Conservation (phyloP, 2,797 vertebrate genomes). For the Alcedo atthis region DNA sequence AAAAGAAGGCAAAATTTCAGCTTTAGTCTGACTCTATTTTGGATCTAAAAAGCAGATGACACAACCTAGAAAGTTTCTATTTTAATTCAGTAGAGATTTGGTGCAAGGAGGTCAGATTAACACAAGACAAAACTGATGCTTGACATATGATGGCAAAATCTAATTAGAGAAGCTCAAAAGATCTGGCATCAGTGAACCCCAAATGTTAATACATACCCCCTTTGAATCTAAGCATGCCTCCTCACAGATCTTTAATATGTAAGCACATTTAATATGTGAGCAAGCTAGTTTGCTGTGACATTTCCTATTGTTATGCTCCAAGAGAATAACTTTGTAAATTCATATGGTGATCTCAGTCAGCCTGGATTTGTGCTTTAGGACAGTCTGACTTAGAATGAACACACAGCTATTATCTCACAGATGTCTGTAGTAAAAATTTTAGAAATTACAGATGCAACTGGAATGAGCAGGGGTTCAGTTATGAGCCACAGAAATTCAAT, state of each 20-base stretch:
- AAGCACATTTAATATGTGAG: background rate
- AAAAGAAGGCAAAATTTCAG: background rate
- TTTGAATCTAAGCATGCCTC: background rate
- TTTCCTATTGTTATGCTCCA: constrained; percentile 1
- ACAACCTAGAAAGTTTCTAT: background rate
- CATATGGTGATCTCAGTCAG: background rate
- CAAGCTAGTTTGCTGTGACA: background rate
- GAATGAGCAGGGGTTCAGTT: constrained; percentile 11
- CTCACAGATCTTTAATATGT: background rate
- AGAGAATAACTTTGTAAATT: background rate
- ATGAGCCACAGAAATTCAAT: constrained; percentile 11
- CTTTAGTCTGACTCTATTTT: background rate
- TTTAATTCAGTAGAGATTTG: background rate
- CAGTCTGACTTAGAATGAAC: background rate
- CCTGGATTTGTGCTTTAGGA: background rate
- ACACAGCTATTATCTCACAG: background rate
- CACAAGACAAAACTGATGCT: background rate
- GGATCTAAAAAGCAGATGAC: background rate
- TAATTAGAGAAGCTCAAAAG: background rate
- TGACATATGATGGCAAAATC: background rate
- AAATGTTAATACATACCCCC: background rate
- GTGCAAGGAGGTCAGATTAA: background rate
- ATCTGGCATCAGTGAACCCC: background rate
- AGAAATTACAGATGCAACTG: background rate
- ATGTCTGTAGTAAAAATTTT: background rate